Evolutionary conservation across 2,113 vertebrate species (phyloP).

Genomic region (Trogon melanurus): DNA sequence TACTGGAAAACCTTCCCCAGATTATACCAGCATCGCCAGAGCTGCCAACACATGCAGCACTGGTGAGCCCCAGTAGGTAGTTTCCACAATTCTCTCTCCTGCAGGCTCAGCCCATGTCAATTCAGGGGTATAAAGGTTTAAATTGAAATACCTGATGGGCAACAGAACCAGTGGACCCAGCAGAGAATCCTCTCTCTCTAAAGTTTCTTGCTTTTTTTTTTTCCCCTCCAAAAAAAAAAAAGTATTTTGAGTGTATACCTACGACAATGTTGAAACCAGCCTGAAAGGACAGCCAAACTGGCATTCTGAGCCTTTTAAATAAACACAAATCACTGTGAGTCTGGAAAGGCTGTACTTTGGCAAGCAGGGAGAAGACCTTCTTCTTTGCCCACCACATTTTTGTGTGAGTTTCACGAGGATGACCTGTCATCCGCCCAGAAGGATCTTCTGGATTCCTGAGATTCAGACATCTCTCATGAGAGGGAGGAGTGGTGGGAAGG

Average conservation of each 20-base stretch:
- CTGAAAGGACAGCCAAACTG: background rate
- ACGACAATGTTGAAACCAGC: background rate
- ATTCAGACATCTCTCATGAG: accelerated
- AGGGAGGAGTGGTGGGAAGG: background rate
- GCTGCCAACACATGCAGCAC: background rate
- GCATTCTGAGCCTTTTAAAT: background rate
- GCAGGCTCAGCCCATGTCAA: background rate
- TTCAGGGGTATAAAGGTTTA: background rate
- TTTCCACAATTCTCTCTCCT: background rate
- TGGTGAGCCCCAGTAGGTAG: background rate
- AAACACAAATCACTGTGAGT: background rate
- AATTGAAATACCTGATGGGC: background rate
- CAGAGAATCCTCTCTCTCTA: background rate
- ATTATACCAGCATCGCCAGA: background rate
- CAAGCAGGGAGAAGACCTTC: background rate
- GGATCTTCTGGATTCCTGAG: background rate
- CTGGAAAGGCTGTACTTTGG: background rate
- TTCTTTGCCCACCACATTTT: background rate
- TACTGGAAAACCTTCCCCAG: background rate
- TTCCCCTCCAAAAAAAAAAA: accelerated
- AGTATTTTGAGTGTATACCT: background rate
- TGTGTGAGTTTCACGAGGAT: background rate
- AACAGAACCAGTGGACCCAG: background rate
- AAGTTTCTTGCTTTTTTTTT: background rate
- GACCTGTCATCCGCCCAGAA: background rate